Percentiles rank a stretch among this genome's conserved stretches.
Evolutionary conservation across 2,888 invertebrate genomes (phyloP).

Genomic region (Volucella inflata): DNA sequence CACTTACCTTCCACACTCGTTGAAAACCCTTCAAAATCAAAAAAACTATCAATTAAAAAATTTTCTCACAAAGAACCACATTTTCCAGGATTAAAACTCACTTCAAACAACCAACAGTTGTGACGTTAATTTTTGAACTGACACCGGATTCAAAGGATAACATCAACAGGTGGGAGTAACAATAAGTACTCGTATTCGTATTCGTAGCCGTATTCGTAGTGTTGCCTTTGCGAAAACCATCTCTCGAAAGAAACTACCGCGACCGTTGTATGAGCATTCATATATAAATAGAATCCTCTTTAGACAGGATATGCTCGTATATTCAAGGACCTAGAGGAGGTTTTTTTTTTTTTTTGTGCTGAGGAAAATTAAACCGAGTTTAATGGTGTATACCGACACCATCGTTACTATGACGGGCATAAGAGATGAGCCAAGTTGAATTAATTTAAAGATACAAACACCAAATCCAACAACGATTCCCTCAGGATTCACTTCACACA

Average conservation of each 20-base stretch:
- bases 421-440: not conserved
- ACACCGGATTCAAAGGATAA: conserved; percentile 35
- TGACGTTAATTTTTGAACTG: conserved; percentile 64
- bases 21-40: not conserved
- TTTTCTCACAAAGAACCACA: not conserved
- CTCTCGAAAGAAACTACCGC: not conserved
- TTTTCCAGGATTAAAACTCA: not conserved
- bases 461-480: conserved; percentile 21
- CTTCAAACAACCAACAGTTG: conserved; percentile 53
- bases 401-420: too few relatives aligned
- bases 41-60: not conserved
- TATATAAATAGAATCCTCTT: conserved; percentile 20
- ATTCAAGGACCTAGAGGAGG: conserved; percentile 2
- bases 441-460: conserved; percentile 39
- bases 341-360: not conserved
- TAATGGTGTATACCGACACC: not conserved
- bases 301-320: conserved; percentile 25
- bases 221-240: conserved; percentile 49
- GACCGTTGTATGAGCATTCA: not conserved
- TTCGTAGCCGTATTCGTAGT: conserved; percentile 33
- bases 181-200: too few relatives aligned
- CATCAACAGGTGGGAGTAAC: conserved; percentile 52
- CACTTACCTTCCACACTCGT: conserved; percentile 39
- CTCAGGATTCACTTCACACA: not conserved
- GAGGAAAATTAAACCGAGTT: conserved; percentile 6